These are phyloP conservation scores for Eristalis arbustorum DNA, from an alignment of 2,888 invertebrate genomes.

Conservation along the genomic window DNA sequence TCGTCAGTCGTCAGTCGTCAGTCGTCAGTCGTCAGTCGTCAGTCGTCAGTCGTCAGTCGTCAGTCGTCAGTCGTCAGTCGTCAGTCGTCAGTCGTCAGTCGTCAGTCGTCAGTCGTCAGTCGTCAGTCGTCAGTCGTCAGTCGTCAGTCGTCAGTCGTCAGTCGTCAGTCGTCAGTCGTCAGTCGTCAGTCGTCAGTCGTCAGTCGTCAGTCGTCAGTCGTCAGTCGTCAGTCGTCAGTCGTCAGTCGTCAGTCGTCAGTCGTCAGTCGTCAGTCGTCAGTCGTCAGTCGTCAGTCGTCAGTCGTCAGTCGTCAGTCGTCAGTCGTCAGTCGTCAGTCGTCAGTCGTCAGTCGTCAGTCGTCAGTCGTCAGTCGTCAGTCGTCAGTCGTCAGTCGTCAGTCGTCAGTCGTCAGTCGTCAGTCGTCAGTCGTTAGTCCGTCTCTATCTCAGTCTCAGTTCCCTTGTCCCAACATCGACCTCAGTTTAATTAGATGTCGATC, in stretches of 20 bases:
- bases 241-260: neutral
- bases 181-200: neutral
- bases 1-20: neutral
- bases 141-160: neutral
- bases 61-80: neutral
- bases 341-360: neutral
- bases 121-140: neutral
- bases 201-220: neutral
- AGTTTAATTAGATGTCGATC: too few species aligned
- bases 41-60: neutral
- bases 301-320: neutral
- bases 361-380: neutral
- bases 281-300: neutral
- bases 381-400: neutral
- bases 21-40: neutral
- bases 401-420: neutral
- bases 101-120: neutral
- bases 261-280: neutral
- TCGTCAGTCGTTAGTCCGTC: neutral
- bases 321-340: neutral
- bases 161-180: neutral
- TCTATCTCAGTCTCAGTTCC: neutral
- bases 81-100: neutral
- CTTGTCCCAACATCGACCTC: too few species aligned
- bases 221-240: neutral